Base-by-base conservation (phyloP, 2,888 invertebrate genomes). In the Heliconius cydno region DNA sequence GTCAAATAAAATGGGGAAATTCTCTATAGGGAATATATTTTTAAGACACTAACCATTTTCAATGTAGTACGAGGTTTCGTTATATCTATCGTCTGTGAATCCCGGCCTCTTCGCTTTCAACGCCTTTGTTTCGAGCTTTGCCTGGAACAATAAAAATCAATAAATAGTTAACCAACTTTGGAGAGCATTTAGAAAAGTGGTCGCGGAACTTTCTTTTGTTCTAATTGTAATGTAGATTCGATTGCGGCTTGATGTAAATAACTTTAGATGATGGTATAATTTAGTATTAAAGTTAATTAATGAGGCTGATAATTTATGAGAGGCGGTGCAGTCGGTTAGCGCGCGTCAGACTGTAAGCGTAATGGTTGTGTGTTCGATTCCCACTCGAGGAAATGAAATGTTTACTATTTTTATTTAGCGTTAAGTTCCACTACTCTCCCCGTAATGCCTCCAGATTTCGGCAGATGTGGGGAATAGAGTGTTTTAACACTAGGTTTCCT, bases 51-150 rank as follows among this genome's bases (percentile, higher is more conserved):
- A 82, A 98, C 98, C 98, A 96, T 98, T 98, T 96, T 99, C 98
- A 88, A 98, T 97, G 94, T 98, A 98, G 94, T 98, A 99, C 79
- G 98, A 98, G 30, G 98, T 98, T 95, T 98, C 98, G 94, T 98
- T 98, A 96, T 98, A 98, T 86, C 98, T 96, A 91, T 98, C 98
- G 93, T 98, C 98, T 63, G 98, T 98, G 93, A 98, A 98, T 85
- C 98, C 98, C 2, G 98, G 98, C 92, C 98, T 96, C 93, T 98
- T 98, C 80, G 98, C 98, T 94, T 98, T 98, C 86, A 98, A 92
- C 76, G 98, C 98, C 95, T 98, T 98, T 86, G 98, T 98, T 95
- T 98, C 98, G 91, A 98, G 95, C 95, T 98, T 98, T 65, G 98
- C 98, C 98, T 98, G 96, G 76, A 97, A 97, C 93, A 95, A 95